phyloP scores from a whole-genome alignment of 2,113 vertebrate species.

The Monopterus albus region DNA sequence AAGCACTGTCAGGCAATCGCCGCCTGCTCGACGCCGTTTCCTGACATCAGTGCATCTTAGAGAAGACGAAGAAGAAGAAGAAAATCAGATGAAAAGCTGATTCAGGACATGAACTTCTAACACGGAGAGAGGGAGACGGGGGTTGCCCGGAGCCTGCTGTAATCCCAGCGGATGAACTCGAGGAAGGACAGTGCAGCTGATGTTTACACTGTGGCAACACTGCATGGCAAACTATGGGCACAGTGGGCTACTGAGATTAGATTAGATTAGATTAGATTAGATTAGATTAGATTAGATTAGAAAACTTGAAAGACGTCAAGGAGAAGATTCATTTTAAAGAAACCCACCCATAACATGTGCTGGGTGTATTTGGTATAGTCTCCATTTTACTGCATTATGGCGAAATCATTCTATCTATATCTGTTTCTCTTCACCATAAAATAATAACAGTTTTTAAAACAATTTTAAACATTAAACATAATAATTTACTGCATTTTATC shows the following conservation, averaged over 20 bases:
- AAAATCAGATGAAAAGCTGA: conserved; percentile 42
- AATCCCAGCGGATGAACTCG: conserved; percentile 62
- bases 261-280: conserved; percentile 37
- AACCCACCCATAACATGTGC: too few species aligned
- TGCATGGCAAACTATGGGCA: not conserved
- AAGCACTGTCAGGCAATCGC: conserved; percentile 78
- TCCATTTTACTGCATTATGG: too few species aligned
- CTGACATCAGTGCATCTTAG: conserved; percentile 87
- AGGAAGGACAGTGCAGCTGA: conserved; percentile 56
- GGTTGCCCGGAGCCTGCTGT: conserved; percentile 34
- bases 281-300: conserved; percentile 19
- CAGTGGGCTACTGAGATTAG: not conserved
- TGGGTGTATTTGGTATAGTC: too few species aligned
- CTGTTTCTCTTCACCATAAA: too few species aligned
- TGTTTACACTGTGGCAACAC: conserved; percentile 57
- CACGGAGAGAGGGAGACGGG: conserved; percentile 14
- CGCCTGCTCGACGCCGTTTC: conserved; percentile 90
- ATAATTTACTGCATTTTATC: too few species aligned
- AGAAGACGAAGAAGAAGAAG: conserved; percentile 69
- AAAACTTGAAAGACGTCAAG: not conserved
- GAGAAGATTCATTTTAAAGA: not conserved
- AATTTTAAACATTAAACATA: too few species aligned
- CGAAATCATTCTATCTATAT: too few species aligned
- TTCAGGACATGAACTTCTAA: conserved; percentile 87
- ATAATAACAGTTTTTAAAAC: too few species aligned